Conservation (phyloP, 2,113 vertebrate species). For the Hippoglossus stenolepis region DNA sequence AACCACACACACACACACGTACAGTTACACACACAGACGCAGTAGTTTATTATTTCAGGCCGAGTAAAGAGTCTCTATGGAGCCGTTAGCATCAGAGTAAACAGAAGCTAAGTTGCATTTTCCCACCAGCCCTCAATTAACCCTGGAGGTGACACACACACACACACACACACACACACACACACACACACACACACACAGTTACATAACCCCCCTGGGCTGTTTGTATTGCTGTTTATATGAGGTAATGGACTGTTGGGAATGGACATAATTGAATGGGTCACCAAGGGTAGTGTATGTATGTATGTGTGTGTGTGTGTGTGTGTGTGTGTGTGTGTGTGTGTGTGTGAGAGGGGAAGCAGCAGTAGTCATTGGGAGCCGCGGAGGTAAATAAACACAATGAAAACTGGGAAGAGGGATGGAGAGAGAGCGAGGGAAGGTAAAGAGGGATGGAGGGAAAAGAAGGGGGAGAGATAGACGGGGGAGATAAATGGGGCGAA, state of each 20-base stretch:
- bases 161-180: constrained; percentile 33
- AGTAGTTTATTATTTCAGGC: constrained; percentile 69
- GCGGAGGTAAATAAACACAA: constrained; percentile 33
- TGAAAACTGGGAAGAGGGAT: not conserved
- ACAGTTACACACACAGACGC: constrained; percentile 26
- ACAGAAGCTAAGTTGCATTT: constrained; percentile 73
- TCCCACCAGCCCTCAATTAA: constrained; percentile 75
- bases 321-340: constrained; percentile 43
- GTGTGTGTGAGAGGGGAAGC: constrained; percentile 19
- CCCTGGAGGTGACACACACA: constrained; percentile 34
- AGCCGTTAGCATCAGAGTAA: constrained; percentile 70
- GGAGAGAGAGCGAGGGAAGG: not conserved
- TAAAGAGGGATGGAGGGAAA: not conserved
- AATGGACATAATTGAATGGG: constrained; percentile 64
- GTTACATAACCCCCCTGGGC: constrained; percentile 62
- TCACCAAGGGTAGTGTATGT: constrained; percentile 52
- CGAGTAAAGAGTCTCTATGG: constrained; percentile 65
- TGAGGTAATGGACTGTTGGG: constrained; percentile 77
- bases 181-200: constrained; percentile 25
- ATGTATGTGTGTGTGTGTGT: constrained; percentile 34
- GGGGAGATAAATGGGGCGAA: not conserved
- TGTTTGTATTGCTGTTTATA: constrained; percentile 81
- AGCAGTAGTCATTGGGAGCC: constrained; percentile 15
- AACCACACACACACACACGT: constrained; percentile 33
- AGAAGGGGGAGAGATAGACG: not conserved